Evolutionary conservation across 53 echinoderm and acorn worm species (phyloP).

Genomic region (Paracentrotus lividus): DNA sequence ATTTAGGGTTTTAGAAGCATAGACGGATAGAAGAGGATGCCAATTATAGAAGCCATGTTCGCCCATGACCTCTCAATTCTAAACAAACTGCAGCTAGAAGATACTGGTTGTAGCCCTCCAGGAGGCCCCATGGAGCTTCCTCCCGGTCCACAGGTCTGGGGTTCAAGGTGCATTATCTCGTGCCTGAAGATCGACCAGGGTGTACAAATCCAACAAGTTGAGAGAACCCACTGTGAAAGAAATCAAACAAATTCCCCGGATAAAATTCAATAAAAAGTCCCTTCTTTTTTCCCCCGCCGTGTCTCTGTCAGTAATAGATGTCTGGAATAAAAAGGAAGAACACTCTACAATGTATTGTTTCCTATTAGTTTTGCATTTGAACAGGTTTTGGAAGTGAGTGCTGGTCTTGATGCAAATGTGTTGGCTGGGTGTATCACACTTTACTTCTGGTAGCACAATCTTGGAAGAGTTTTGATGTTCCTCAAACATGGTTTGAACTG

Average conservation of each 20-base stretch:
- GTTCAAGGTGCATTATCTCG: conserved; percentile 39
- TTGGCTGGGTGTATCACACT: not conserved
- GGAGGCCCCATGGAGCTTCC: not conserved
- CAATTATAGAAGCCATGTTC: conserved; percentile 25
- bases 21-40: conserved; percentile 35
- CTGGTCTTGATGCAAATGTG: not conserved
- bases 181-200: not conserved
- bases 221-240: conserved; percentile 30
- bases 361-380: conserved; percentile 25
- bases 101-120: not conserved
- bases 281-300: not conserved
- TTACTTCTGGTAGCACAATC: not conserved
- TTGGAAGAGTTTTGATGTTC: not conserved
- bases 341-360: not conserved
- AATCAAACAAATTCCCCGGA: conserved; percentile 52
- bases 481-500: not conserved
- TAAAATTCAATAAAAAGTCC: conserved; percentile 2
- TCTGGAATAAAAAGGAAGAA: not conserved
- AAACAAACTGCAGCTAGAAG: conserved; percentile 33
- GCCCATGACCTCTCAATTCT: conserved; percentile 48
- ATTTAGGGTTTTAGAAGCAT: conserved; percentile 1
- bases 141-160: not conserved
- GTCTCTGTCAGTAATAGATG: not conserved
- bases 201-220: conserved; percentile 38
- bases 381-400: not conserved